phyloP scores from a whole-genome alignment of 2,113 vertebrate genomes.

The Heliornis fulica region DNA sequence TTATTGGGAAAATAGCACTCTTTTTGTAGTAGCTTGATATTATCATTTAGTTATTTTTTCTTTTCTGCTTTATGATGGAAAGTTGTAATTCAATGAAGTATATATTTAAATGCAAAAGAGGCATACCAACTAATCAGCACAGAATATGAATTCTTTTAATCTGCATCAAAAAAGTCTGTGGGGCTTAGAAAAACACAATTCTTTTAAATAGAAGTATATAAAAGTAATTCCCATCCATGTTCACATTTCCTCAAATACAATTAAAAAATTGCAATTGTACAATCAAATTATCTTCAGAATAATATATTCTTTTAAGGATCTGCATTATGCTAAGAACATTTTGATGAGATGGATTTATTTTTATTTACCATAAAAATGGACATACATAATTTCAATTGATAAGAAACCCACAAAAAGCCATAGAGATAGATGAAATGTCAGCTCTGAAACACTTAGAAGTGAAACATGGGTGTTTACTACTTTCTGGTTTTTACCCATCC shows the following conservation, averaged over 20 bases:
- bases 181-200: not conserved
- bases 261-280: not conserved
- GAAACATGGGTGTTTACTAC: not conserved
- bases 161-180: not conserved
- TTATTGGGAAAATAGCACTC: constrained; percentile 20
- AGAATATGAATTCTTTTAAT: constrained; percentile 48
- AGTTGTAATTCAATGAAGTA: constrained; percentile 58
- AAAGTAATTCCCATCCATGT: not conserved
- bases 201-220: not conserved
- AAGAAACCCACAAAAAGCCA: not conserved
- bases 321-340: not conserved
- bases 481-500: not conserved
- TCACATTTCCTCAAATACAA: not conserved
- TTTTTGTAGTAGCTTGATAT: constrained; percentile 12
- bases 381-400: not conserved
- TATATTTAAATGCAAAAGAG: constrained; percentile 70
- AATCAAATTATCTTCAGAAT: not conserved
- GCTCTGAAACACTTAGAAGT: not conserved
- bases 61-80: constrained; percentile 45
- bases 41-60: constrained; percentile 68
- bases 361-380: not conserved
- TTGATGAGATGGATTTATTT: not conserved
- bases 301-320: not conserved
- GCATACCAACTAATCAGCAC: constrained; percentile 47
- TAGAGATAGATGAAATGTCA: not conserved